These are phyloP conservation scores for Leptoclinus maculatus DNA, from an alignment of 2,797 vertebrate species.

Conservation along the genomic window DNA sequence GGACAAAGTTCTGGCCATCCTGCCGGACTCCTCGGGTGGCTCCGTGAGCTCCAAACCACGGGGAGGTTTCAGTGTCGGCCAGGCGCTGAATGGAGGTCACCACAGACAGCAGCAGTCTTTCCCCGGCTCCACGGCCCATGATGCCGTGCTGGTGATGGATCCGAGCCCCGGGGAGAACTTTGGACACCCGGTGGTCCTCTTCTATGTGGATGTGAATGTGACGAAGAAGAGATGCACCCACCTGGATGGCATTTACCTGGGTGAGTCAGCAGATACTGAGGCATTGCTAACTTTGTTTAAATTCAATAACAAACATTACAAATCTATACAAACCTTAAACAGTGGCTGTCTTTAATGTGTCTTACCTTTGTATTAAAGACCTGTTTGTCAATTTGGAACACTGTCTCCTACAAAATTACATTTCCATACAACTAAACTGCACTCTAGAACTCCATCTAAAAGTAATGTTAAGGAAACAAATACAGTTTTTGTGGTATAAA, in stretches of 20 bases:
- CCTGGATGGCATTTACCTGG: conserved; percentile 84
- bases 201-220: conserved; percentile 85
- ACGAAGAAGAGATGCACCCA: conserved; percentile 86
- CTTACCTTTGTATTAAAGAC: background rate
- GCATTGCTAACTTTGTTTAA: background rate
- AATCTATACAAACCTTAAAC: background rate
- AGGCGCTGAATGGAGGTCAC: conserved; percentile 52
- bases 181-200: conserved; percentile 86
- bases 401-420: no score
- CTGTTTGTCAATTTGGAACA: background rate
- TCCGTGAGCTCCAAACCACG: conserved; percentile 62
- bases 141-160: conserved; percentile 85
- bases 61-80: conserved; percentile 46
- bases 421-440: no score
- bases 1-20: conserved; percentile 84
- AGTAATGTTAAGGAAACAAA: no score
- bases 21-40: conserved; percentile 81
- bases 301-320: background rate
- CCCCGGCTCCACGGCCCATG: conserved; percentile 73
- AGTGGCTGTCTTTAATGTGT: background rate
- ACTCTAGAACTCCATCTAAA: no score
- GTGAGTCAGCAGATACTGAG: conserved; percentile 68
- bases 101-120: conserved; percentile 65
- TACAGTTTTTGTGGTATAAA: no score
- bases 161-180: conserved; percentile 86